Evolutionary conservation across 2,888 invertebrate species (phyloP).

Genomic region (Polyommatus iphigenia): DNA sequence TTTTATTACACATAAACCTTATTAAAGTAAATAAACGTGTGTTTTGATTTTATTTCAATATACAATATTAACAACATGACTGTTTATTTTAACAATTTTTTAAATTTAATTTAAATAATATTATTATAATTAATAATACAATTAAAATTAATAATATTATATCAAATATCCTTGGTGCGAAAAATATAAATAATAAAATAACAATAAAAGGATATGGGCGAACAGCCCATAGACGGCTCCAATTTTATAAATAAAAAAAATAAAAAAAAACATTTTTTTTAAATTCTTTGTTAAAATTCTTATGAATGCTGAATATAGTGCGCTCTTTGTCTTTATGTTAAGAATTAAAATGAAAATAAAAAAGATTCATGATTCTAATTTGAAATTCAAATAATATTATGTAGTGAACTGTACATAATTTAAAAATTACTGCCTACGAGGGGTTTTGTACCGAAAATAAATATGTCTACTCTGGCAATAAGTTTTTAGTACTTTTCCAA

Average conservation of each 20-base stretch:
- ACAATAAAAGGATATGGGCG: too few species aligned
- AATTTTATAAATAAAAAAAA: too few species aligned
- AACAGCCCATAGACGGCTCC: too few species aligned
- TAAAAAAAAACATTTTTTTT: too few species aligned
- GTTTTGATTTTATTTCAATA: background rate
- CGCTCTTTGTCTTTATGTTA: background rate
- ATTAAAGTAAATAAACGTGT: slow-evolving; percentile 20
- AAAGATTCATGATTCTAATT: background rate
- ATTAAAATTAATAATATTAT: too few species aligned
- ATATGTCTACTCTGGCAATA: background rate
- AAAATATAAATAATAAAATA: too few species aligned
- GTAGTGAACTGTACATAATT: background rate
- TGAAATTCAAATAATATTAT: background rate
- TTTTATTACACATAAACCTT: background rate
- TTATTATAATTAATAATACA: too few species aligned
- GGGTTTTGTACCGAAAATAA: background rate
- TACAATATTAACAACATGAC: background rate
- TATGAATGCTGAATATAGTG: background rate
- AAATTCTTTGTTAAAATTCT: background rate
- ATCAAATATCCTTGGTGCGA: too few species aligned
- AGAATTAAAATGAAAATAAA: background rate
- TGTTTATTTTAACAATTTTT: background rate
- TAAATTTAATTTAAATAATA: too few species aligned
- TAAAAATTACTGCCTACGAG: background rate
- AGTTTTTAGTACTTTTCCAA: background rate